Conservation (phyloP, 1,140 invertebrate species). For the Drosophila watanabei region DNA sequence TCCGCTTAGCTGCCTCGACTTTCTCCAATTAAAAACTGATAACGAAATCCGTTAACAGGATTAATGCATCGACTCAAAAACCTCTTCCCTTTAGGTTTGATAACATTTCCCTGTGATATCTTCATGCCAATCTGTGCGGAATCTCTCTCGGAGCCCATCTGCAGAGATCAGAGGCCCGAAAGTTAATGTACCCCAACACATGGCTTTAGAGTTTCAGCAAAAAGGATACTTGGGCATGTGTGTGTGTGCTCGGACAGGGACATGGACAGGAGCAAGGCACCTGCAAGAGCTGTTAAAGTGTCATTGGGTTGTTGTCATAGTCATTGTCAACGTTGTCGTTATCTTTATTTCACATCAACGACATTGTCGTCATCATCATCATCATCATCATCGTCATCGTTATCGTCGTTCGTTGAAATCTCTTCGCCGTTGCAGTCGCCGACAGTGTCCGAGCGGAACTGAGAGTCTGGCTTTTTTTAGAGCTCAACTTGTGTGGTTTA, state of each 20-base stretch:
- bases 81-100: not conserved
- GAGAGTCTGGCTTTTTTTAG: conserved; percentile 10
- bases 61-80: not conserved
- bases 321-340: conserved; percentile 83
- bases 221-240: conserved; percentile 8
- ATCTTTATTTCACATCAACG: conserved; percentile 83
- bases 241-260: conserved; percentile 3
- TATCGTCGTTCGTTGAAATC: conserved; percentile 25
- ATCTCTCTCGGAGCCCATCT: conserved; percentile 2
- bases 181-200: conserved; percentile 37
- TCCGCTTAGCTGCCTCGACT: not conserved
- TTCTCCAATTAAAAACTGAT: conserved; percentile 1
- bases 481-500: not conserved
- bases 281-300: conserved; percentile 81
- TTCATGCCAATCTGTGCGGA: not conserved
- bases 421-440: conserved; percentile 35
- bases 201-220: conserved; percentile 1
- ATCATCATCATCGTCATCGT: conserved; percentile 12
- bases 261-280: conserved; percentile 42
- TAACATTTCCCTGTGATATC: not conserved
- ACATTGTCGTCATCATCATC: conserved; percentile 77
- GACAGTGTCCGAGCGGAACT: conserved; percentile 8
- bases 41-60: not conserved
- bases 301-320: conserved; percentile 81
- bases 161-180: conserved; percentile 13